Percentiles rank a stretch among this genome's conserved stretches.
Conservation (phyloP, 37 sponge, comb jelly and placozoan species). For the Agelas oroides region DNA sequence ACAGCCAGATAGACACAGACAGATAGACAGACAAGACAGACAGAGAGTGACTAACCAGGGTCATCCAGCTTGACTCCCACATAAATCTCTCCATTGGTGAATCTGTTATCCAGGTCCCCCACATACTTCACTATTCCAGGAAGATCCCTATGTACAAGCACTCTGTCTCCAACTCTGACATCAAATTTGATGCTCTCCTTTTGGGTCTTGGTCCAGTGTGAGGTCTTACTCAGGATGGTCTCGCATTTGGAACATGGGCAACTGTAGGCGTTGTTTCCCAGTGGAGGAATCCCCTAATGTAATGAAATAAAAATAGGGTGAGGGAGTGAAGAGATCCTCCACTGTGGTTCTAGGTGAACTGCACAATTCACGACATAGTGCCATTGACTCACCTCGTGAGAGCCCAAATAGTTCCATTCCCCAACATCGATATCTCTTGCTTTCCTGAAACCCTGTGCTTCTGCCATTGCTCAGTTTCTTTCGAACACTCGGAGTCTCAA, state of each 20-base stretch:
- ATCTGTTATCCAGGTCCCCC: constrained; percentile 77
- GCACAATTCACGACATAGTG: too few relatives aligned
- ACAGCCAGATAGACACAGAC: neutral
- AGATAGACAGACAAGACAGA: neutral
- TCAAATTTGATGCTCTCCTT: constrained; percentile 16
- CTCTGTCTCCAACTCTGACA: constrained; percentile 75
- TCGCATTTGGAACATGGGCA: constrained; percentile 64
- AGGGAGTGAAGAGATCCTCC: too few relatives aligned
- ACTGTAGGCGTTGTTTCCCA: constrained; percentile 13
- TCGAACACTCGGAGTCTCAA: neutral
- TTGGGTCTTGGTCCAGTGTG: constrained; percentile 7
- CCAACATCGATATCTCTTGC: neutral
- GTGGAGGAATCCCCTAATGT: constrained; percentile 30
- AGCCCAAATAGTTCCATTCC: neutral
- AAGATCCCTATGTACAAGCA: constrained; percentile 48
- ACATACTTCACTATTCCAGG: constrained; percentile 78
- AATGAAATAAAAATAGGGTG: too few relatives aligned
- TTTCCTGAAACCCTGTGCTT: neutral
- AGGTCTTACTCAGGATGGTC: constrained; percentile 21
- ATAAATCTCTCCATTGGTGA: constrained; percentile 48
- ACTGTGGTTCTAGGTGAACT: too few relatives aligned
- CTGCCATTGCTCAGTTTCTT: neutral
- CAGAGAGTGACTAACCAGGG: constrained; percentile 44
- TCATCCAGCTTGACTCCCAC: constrained; percentile 88
- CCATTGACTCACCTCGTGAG: too few relatives aligned